A percentile compares a stretch with the other conserved stretches of the same genome.
These are phyloP conservation scores for Trichonephila clavata DNA, from an alignment of 1,140 invertebrate species.

Conservation along the genomic window DNA sequence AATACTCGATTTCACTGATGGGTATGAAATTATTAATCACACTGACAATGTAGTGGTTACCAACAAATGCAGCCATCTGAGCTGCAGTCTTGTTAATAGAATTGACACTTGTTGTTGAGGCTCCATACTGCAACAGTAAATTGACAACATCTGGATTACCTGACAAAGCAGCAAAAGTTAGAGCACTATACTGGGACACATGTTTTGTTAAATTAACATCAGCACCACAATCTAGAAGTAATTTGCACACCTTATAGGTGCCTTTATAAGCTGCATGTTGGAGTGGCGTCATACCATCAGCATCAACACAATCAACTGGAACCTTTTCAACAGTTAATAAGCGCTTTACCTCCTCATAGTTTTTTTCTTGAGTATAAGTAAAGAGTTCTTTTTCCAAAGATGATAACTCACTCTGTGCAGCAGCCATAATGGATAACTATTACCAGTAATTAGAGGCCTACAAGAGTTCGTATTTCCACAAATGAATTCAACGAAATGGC, in stretches of 20 bases:
- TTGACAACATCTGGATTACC: constrained; percentile 93
- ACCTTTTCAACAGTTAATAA: constrained; percentile 81
- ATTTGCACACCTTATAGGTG: too few relatives aligned
- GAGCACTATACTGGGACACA: constrained; percentile 90
- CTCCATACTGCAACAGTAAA: constrained; percentile 92
- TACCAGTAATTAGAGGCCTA: neutral
- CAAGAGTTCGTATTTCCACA: too few relatives aligned
- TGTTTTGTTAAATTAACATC: too few relatives aligned
- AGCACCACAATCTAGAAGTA: too few relatives aligned
- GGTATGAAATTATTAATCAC: constrained; percentile 97
- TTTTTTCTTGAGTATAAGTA: constrained; percentile 44
- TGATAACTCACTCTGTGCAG: constrained; percentile 24
- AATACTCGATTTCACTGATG: constrained; percentile 91
- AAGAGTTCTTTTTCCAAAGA: constrained; percentile 57
- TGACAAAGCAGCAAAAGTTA: constrained; percentile 98
- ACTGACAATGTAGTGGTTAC: constrained; percentile 95
- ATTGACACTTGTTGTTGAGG: constrained; percentile 88
- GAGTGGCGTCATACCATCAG: too few relatives aligned
- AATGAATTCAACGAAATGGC: too few relatives aligned
- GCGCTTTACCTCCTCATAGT: constrained; percentile 79
- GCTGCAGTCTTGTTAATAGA: constrained; percentile 94
- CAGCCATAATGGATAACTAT: neutral
- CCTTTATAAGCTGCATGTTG: too few relatives aligned
- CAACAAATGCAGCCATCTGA: constrained; percentile 99
- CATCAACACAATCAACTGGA: constrained; percentile 87